Conservation (phyloP, 1,140 invertebrate species). For the Parapsyche elsis region DNA sequence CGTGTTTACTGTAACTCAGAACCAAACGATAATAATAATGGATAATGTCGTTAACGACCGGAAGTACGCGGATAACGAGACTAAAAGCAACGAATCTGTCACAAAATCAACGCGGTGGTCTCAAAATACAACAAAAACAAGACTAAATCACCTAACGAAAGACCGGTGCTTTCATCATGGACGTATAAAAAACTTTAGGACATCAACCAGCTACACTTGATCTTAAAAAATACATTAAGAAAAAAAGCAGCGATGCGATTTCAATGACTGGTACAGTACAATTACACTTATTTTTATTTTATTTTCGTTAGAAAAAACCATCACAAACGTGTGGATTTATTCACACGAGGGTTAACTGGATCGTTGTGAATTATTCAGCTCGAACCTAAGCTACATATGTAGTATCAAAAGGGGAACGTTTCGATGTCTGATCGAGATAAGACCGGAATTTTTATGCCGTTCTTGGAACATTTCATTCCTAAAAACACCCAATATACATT, state of each 20-base stretch:
- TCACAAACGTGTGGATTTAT: no score
- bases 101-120: slow-evolving; percentile 22
- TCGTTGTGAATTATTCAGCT: neutral
- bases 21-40: slow-evolving; percentile 6
- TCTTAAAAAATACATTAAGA: no score
- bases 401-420: neutral
- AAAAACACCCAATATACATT: no score
- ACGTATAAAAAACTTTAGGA: no score
- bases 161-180: slow-evolving; percentile 4
- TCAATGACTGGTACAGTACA: no score
- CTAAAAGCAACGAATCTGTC: slow-evolving; percentile 9
- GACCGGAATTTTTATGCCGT: neutral
- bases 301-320: no score
- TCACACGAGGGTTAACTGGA: neutral
- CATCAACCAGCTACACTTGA: no score
- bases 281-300: no score
- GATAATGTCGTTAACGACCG: slow-evolving; percentile 24
- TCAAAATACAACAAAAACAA: neutral
- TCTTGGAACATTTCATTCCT: no score
- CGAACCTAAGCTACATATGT: neutral
- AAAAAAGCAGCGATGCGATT: no score
- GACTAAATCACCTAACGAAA: neutral
- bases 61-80: slow-evolving; percentile 23
- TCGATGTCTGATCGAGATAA: neutral
- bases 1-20: neutral